Percentiles rank a stretch among this genome's conserved stretches.
phyloP scores from a whole-genome alignment of 2,888 invertebrate species.

The Amitus sp. region DNA sequence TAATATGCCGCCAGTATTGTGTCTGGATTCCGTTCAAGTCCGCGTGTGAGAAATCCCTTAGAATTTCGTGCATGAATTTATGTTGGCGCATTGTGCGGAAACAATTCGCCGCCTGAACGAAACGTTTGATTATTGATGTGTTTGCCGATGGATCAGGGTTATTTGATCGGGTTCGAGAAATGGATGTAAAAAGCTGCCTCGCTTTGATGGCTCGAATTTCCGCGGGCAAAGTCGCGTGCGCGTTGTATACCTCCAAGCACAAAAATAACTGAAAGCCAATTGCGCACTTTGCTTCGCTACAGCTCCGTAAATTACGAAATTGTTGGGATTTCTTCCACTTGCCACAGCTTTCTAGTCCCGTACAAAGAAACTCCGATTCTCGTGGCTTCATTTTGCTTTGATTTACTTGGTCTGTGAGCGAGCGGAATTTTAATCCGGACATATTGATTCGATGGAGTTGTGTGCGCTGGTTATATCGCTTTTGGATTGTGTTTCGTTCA shows the following conservation, averaged over 20 bases:
- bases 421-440: not conserved
- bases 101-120: too few relatives aligned
- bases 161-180: not conserved
- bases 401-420: not conserved
- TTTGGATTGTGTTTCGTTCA: not conserved
- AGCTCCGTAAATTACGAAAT: slow-evolving; percentile 47
- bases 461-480: not conserved
- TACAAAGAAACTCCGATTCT: slow-evolving; percentile 34
- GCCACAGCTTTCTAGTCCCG: slow-evolving; percentile 32
- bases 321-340: slow-evolving; percentile 45
- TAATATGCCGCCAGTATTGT: slow-evolving; percentile 41
- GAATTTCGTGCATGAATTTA: not conserved
- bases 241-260: slow-evolving; percentile 31
- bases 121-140: too few relatives aligned
- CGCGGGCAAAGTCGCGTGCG: too few relatives aligned
- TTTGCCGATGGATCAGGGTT: too few relatives aligned
- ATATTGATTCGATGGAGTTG: slow-evolving; percentile 1
- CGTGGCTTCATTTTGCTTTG: slow-evolving; percentile 22
- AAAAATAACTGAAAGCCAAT: slow-evolving; percentile 39
- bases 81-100: too few relatives aligned
- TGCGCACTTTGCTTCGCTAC: slow-evolving; percentile 28
- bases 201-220: slow-evolving; percentile 30
- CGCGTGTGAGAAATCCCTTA: slow-evolving; percentile 30
- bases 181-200: not conserved
- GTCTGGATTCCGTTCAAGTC: slow-evolving; percentile 36